These are phyloP conservation scores for Probosciger aterrimus DNA, from an alignment of 2,113 vertebrate genomes.

Conservation along the genomic window DNA sequence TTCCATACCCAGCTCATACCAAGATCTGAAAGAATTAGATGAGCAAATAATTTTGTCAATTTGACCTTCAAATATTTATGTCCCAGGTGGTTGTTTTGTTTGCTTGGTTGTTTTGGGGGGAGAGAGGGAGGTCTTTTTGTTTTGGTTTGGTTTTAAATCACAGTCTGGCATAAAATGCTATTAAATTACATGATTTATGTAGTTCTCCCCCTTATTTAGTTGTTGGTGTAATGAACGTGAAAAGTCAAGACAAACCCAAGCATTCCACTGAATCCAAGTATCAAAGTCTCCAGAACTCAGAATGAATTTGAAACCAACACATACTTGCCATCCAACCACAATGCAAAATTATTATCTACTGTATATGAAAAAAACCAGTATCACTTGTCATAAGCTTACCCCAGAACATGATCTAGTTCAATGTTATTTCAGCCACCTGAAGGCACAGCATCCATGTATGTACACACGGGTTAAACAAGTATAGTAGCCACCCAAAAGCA, in stretches of 20 bases:
- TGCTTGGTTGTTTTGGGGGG: not conserved
- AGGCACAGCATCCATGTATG: not conserved
- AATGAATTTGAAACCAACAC: not conserved
- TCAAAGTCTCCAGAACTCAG: not conserved
- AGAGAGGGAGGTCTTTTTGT: not conserved
- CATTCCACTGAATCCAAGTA: not conserved
- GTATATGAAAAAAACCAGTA: not conserved
- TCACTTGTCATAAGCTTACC: not conserved
- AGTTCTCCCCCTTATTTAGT: not conserved
- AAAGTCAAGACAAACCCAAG: not conserved
- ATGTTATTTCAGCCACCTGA: not conserved
- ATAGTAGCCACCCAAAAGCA: not conserved
- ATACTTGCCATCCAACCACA: not conserved
- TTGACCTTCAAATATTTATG: not conserved
- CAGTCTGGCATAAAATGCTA: not conserved
- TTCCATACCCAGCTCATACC: not conserved
- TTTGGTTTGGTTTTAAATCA: not conserved
- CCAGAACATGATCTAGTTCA: not conserved
- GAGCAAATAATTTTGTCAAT: not conserved
- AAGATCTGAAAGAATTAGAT: not conserved
- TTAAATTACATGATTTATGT: not conserved
- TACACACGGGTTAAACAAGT: not conserved
- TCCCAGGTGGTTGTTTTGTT: not conserved
- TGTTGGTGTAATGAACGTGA: not conserved
- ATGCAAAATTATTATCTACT: not conserved